Evolutionary conservation across 2,888 invertebrate species (phyloP).

Genomic region (Sepiola atlantica): DNA sequence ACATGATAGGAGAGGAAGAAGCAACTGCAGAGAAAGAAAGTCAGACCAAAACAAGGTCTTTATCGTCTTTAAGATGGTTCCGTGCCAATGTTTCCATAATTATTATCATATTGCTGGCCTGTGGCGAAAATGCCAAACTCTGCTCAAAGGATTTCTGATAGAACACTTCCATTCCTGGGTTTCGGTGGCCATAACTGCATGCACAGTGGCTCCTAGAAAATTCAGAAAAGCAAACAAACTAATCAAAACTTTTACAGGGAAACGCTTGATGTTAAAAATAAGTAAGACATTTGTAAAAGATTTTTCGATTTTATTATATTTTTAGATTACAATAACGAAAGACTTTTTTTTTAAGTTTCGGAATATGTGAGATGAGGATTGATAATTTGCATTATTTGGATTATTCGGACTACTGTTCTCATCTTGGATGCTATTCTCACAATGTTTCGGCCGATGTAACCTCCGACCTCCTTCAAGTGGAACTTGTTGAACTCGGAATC

Average conservation of each 20-base stretch:
- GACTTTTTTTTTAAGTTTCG: too few relatives aligned
- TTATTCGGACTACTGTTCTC: too few relatives aligned
- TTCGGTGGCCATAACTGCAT: conserved; percentile 39
- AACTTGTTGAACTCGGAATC: too few relatives aligned
- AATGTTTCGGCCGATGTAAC: too few relatives aligned
- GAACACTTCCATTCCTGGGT: conserved; percentile 38
- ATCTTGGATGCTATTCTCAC: too few relatives aligned
- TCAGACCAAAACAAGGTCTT: conserved; percentile 44
- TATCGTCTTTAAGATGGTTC: conserved; percentile 41
- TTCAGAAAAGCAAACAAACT: not conserved
- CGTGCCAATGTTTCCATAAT: conserved; percentile 44
- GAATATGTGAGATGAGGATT: too few relatives aligned
- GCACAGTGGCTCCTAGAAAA: conserved; percentile 40
- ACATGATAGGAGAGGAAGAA: not conserved
- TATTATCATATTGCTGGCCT: conserved; percentile 34
- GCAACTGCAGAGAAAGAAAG: not conserved
- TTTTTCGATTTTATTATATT: too few relatives aligned
- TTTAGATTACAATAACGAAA: too few relatives aligned
- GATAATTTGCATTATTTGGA: too few relatives aligned
- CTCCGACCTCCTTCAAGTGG: too few relatives aligned
- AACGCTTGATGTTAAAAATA: too few relatives aligned
- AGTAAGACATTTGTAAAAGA: too few relatives aligned
- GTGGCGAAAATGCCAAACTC: conserved; percentile 39
- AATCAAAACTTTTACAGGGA: not conserved
- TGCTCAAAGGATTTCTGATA: conserved; percentile 43